These are phyloP conservation scores for Sabatieria punctata DNA, from an alignment of 2,888 invertebrate genomes.

Conservation along the genomic window DNA sequence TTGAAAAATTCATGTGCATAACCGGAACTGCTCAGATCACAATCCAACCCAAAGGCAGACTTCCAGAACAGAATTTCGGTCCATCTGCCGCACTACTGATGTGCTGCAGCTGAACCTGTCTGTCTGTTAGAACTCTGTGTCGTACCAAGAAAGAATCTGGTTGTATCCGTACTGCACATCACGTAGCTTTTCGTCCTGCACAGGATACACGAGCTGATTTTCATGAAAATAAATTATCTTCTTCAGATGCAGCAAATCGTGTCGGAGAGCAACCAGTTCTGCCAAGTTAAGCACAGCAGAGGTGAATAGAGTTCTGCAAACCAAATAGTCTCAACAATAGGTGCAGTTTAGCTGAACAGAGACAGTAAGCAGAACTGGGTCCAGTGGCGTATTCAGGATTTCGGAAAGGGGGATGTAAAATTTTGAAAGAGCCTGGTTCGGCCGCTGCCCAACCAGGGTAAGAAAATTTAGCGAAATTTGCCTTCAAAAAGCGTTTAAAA, in stretches of 20 bases:
- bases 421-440: too few species aligned
- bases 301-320: constrained; percentile 39
- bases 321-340: neutral
- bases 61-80: too few species aligned
- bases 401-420: too few species aligned
- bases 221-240: constrained; percentile 61
- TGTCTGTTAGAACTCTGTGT: constrained; percentile 19
- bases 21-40: too few species aligned
- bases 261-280: constrained; percentile 49
- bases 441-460: too few species aligned
- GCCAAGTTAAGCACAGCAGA: constrained; percentile 53
- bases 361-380: too few species aligned
- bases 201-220: constrained; percentile 55
- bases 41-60: constrained; percentile 2
- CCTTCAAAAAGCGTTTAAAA: too few species aligned
- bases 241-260: constrained; percentile 41
- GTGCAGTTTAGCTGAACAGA: too few species aligned
- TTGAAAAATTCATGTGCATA: constrained; percentile 11
- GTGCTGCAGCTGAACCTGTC: too few species aligned
- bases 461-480: too few species aligned
- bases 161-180: constrained; percentile 60
- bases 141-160: constrained; percentile 51
- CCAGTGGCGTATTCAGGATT: too few species aligned
- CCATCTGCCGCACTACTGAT: too few species aligned
- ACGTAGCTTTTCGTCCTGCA: constrained; percentile 45